These are phyloP conservation scores for Herpetotheres cachinnans DNA, from an alignment of 2,113 vertebrate species.

Conservation along the genomic window DNA sequence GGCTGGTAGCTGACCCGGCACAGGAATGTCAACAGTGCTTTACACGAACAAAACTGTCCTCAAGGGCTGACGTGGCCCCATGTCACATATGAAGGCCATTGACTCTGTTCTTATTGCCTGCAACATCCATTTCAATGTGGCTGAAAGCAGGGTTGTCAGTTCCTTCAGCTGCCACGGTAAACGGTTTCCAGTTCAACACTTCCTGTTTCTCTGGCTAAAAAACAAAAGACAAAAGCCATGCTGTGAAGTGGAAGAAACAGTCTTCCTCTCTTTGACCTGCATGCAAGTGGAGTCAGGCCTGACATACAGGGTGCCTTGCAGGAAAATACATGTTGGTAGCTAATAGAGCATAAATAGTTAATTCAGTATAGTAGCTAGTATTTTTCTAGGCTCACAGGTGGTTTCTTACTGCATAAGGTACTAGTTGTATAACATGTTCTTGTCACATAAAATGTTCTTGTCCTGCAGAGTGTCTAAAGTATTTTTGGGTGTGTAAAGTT, in stretches of 20 bases:
- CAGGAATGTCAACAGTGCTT: background rate
- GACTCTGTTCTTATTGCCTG: slow-evolving; percentile 42
- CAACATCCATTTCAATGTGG: slow-evolving; percentile 71
- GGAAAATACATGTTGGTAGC: background rate
- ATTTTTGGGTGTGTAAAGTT: background rate
- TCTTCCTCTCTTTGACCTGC: background rate
- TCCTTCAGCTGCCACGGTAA: slow-evolving; percentile 32
- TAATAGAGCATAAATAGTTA: background rate
- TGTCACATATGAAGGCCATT: slow-evolving; percentile 58
- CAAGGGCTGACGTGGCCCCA: background rate
- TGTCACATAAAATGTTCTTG: background rate
- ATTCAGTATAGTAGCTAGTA: background rate
- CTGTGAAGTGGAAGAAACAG: background rate
- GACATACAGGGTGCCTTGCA: background rate
- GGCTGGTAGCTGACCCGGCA: background rate
- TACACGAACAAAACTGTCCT: background rate
- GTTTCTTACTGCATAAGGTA: background rate
- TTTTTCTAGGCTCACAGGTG: slow-evolving; percentile 14
- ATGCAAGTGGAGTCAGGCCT: background rate
- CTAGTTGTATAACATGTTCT: background rate
- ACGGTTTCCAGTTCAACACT: slow-evolving; percentile 53
- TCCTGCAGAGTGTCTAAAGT: background rate
- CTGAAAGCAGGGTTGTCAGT: slow-evolving; percentile 77
- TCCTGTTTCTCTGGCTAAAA: slow-evolving; percentile 63
- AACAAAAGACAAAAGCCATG: background rate